A percentile compares a stretch with the other conserved stretches of the same genome.
Conservation (phyloP, 2,888 invertebrate species). For the Idaea biselata region DNA sequence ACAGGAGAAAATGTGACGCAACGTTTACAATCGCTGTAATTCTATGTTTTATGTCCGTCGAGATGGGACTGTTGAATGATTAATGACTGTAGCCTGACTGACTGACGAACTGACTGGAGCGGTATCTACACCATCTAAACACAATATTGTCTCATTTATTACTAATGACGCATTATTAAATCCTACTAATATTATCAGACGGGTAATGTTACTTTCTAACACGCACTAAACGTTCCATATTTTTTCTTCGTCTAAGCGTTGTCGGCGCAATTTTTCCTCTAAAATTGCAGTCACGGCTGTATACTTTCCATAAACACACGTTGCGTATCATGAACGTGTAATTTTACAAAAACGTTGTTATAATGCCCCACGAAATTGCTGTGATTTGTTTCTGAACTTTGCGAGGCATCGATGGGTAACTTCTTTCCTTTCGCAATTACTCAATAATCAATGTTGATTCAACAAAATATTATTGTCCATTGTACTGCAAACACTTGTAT, state of each 20-base stretch:
- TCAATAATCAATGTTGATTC: constrained; percentile 66
- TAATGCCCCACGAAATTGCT: constrained; percentile 68
- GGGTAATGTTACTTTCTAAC: constrained; percentile 50
- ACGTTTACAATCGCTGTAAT: constrained; percentile 58
- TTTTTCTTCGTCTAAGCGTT: constrained; percentile 16
- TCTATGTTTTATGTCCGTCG: constrained; percentile 64
- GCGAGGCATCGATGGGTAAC: constrained; percentile 49
- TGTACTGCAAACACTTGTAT: neutral
- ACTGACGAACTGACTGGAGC: constrained; percentile 33
- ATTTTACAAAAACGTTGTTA: constrained; percentile 72
- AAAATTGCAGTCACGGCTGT: constrained; percentile 43
- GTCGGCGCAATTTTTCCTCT: constrained; percentile 37
- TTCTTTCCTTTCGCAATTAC: constrained; percentile 54
- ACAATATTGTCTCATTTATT: constrained; percentile 75
- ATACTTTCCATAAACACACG: constrained; percentile 64
- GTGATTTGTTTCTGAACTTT: constrained; percentile 65
- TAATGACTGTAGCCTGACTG: constrained; percentile 62
- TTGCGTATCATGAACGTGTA: constrained; percentile 56
- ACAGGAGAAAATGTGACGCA: constrained; percentile 45
- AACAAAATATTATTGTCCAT: constrained; percentile 46
- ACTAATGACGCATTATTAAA: constrained; percentile 55
- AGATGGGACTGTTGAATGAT: constrained; percentile 62
- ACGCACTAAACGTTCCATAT: constrained; percentile 31
- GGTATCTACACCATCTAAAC: constrained; percentile 32
- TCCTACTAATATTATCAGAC: constrained; percentile 27